Base-by-base conservation (phyloP, 2,113 vertebrate genomes). In the Strix uralensis region DNA sequence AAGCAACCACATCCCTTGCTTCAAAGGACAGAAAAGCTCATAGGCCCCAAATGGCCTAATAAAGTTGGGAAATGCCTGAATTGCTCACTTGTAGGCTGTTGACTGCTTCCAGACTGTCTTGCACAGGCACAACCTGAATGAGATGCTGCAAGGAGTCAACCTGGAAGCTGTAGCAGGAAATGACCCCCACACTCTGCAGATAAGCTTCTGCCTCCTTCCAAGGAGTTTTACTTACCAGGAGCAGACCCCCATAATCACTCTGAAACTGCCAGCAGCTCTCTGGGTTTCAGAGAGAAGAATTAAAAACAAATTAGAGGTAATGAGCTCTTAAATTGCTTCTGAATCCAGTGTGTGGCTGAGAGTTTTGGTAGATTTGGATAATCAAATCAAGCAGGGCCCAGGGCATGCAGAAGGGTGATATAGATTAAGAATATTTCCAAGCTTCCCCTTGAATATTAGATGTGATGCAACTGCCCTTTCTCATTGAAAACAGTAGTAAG, bases 271-370 rank as follows among this genome's bases (percentile, higher is more conserved):
- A 89, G 70, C 62, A 92, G 51, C 54, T 73, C 14, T 77, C 51
- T 55, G 81, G 42, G 55, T 77, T 95, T 92, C 94, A 72, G 59
- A 86, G 58, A 92, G 59, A 95, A 86, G 95, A 95, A 96, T 96
- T 97, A 97, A 94, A 97, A 96, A 66, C 86, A 86, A 91, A 97
- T 97, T 91, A 97, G 26, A 91, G 74, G 94, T 94, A 97, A 96
- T 81, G 87, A 94, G 91, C 91, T 96, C 86, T 95, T 88, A 92
- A 97, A 97, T 95, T 90, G 91, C 74, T 87, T 74, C 86, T 88
- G 91, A 95, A 95, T 91, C 81, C 59, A 80, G 27, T 88, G 49
- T 47, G 58, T 91, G 42, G 36, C 62, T 82, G 73, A 89, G 82
- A 92, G 51, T 87, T 96, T 94, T 79, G 84, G 95, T 91, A 54